These are phyloP conservation scores for Masticophis lateralis DNA, from an alignment of 2,797 vertebrate species.

Conservation along the genomic window DNA sequence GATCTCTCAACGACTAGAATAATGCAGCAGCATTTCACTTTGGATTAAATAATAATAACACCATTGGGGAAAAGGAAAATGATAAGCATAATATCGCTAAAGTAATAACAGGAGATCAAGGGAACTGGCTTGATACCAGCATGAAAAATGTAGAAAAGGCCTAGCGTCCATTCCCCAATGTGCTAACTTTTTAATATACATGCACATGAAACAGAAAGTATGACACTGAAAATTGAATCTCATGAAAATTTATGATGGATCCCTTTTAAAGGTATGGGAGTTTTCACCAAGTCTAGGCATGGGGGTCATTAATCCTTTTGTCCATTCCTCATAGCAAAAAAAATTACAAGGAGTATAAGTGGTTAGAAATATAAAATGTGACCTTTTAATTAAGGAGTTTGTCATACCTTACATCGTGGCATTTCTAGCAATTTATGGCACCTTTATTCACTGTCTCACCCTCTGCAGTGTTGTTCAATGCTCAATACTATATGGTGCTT, in stretches of 20 bases:
- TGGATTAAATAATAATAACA: not conserved
- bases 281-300: not conserved
- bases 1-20: not conserved
- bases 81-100: not conserved
- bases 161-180: not conserved
- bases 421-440: not conserved
- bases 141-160: not conserved
- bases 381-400: not conserved
- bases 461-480: not conserved
- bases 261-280: not conserved
- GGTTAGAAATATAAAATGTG: not conserved
- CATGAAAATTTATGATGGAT: not conserved
- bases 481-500: not conserved
- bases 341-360: not conserved
- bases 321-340: accelerated
- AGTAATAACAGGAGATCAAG: not conserved
- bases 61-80: not conserved
- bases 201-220: not conserved
- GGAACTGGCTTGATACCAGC: not conserved
- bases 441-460: not conserved
- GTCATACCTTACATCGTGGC: not conserved
- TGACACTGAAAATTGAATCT: not conserved
- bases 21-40: not conserved
- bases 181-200: not conserved
- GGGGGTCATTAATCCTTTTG: not conserved